phyloP scores from a whole-genome alignment of 2,888 invertebrate genomes.

The Drosophila nr. medialis region DNA sequence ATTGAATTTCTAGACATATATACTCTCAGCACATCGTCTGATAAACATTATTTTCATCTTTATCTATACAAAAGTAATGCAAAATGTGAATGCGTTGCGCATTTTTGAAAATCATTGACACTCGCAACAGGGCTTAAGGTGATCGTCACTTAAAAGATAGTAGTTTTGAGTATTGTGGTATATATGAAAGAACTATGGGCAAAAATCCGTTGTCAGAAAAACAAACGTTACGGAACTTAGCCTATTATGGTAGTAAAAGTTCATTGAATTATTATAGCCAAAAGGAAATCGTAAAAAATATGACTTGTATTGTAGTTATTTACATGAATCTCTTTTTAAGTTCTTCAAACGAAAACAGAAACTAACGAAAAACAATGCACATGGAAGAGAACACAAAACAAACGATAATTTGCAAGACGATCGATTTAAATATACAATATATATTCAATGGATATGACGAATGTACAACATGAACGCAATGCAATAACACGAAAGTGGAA shows the following conservation, averaged over 20 bases:
- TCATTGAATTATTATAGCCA: slow-evolving; percentile 33
- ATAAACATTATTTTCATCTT: background rate
- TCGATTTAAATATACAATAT: slow-evolving; percentile 44
- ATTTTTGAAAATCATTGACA: slow-evolving; percentile 7
- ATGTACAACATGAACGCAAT: slow-evolving; percentile 67
- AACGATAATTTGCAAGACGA: slow-evolving; percentile 57
- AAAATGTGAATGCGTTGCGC: slow-evolving; percentile 1
- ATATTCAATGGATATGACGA: slow-evolving; percentile 47
- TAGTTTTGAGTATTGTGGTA: background rate
- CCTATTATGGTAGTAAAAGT: slow-evolving; percentile 17
- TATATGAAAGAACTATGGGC: slow-evolving; percentile 23
- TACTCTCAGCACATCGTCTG: slow-evolving; percentile 16
- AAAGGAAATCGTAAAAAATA: slow-evolving; percentile 20
- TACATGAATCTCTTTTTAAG: slow-evolving; percentile 43
- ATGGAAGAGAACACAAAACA: slow-evolving; percentile 60
- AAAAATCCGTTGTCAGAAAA: slow-evolving; percentile 47
- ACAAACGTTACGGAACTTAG: slow-evolving; percentile 51
- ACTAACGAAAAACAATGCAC: slow-evolving; percentile 52
- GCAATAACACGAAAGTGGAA: slow-evolving; percentile 49
- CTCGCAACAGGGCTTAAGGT: slow-evolving; percentile 4
- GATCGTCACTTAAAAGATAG: slow-evolving; percentile 1
- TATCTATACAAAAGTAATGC: slow-evolving; percentile 3
- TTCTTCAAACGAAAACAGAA: slow-evolving; percentile 42
- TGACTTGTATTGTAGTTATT: slow-evolving; percentile 40
- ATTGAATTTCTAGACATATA: slow-evolving; percentile 29